Conservation (phyloP, 1,140 invertebrate genomes). For the honey bee (Apis mellifera) region Amel_HAv3.1 CM009940.2:8746001-8746500, state of each 20-base stretch:
- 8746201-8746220: conserved; percentile 18
- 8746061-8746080: too few relatives aligned
- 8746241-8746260: conserved; percentile 15
- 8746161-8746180: neutral
- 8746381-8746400: conserved; percentile 8
- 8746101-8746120: conserved; percentile 5
- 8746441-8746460: conserved; percentile 42
- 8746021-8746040: conserved; percentile 4
- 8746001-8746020: conserved; percentile 28
- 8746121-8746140: neutral
- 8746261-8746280: too few relatives aligned
- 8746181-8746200: neutral
- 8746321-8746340: conserved; percentile 12
- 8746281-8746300: neutral
- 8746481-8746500: conserved; percentile 74
- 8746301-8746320: conserved; percentile 4
- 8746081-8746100: neutral
- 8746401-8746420: conserved; percentile 47
- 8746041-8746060: neutral
- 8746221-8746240: conserved; percentile 27
- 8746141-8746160: too few relatives aligned
- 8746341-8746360: conserved; percentile 26
- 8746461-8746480: conserved; percentile 59
- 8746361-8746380: conserved; percentile 43
- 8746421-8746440: conserved; percentile 52